Percentiles rank a stretch among this genome's conserved stretches.
These are phyloP conservation scores for Rutpela maculata DNA, from an alignment of 2,888 invertebrate species.

Conservation along the genomic window DNA sequence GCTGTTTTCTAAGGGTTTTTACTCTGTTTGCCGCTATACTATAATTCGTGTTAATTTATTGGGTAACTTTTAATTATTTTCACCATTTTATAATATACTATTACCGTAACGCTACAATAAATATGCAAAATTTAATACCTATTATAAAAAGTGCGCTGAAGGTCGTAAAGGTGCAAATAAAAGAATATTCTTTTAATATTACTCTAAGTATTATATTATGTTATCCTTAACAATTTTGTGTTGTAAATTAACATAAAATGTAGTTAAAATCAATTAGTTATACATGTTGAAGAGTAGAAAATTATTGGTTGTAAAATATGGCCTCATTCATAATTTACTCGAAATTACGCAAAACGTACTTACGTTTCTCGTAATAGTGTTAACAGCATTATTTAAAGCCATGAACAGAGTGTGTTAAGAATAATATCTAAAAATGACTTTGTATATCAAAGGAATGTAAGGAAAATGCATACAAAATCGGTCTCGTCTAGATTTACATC, in stretches of 20 bases:
- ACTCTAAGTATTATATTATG: conserved; percentile 13
- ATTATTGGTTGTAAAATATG: neutral
- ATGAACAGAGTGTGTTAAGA: too few relatives aligned
- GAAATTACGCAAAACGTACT: neutral
- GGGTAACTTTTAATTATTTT: conserved; percentile 10
- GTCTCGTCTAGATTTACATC: too few relatives aligned
- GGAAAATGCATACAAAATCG: too few relatives aligned
- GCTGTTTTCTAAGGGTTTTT: too few relatives aligned
- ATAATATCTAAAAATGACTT: too few relatives aligned
- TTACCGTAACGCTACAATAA: conserved; percentile 36
- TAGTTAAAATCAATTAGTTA: neutral
- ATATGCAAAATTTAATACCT: conserved; percentile 8
- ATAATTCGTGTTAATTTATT: neutral
- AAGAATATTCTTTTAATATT: conserved; percentile 25
- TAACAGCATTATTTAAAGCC: too few relatives aligned
- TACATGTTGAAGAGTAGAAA: neutral
- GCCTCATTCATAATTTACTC: neutral
- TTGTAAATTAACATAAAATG: neutral
- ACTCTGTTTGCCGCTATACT: too few relatives aligned
- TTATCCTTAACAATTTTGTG: neutral
- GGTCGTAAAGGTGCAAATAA: conserved; percentile 13
- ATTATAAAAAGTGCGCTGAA: conserved; percentile 23
- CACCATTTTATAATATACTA: conserved; percentile 15
- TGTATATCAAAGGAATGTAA: too few relatives aligned
- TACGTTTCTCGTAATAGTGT: too few relatives aligned